Evolutionary conservation across 2,797 vertebrate genomes (phyloP).

Genomic region (Cichlasoma orientale): DNA sequence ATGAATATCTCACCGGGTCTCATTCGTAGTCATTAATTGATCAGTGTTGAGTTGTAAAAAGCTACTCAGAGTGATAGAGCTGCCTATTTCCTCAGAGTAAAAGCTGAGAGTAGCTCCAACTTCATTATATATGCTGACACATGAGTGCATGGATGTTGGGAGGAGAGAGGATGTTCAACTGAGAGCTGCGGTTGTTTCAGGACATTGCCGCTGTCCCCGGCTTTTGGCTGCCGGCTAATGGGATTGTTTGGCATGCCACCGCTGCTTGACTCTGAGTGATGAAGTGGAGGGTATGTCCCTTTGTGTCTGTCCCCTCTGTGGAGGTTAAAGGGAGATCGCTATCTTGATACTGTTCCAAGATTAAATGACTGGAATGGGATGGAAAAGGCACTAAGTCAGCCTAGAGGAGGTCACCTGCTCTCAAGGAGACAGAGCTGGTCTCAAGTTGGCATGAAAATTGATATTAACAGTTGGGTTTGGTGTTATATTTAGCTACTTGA

Average conservation of each 20-base stretch:
- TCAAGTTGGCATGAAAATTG: conserved; percentile 39
- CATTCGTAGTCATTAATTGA: conserved; percentile 73
- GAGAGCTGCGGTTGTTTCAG: conserved; percentile 55
- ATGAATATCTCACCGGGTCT: conserved; percentile 57
- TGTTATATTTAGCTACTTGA: conserved; percentile 39
- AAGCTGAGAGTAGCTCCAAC: conserved; percentile 62
- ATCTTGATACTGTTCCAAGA: conserved; percentile 79
- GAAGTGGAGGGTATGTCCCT: conserved; percentile 65
- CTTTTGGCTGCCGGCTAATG: conserved; percentile 67
- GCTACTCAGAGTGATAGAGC: conserved; percentile 63
- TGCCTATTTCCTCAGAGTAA: conserved; percentile 67
- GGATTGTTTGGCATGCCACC: conserved; percentile 78
- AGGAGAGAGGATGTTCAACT: conserved; percentile 53
- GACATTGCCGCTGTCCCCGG: conserved; percentile 43
- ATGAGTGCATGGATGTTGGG: conserved; percentile 62
- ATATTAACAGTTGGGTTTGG: conserved; percentile 30
- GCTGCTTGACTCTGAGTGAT: conserved; percentile 73
- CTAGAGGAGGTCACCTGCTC: conserved; percentile 46
- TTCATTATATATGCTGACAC: conserved; percentile 76
- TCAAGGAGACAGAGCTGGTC: conserved; percentile 58
- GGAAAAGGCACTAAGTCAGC: conserved; percentile 50
- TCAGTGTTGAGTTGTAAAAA: conserved; percentile 75
- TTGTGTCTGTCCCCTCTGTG: conserved; percentile 64
- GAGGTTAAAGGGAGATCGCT: conserved; percentile 76
- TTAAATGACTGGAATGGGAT: conserved; percentile 74